Conservation (phyloP, 2,888 invertebrate species). For the Alsophila aescularia region DNA sequence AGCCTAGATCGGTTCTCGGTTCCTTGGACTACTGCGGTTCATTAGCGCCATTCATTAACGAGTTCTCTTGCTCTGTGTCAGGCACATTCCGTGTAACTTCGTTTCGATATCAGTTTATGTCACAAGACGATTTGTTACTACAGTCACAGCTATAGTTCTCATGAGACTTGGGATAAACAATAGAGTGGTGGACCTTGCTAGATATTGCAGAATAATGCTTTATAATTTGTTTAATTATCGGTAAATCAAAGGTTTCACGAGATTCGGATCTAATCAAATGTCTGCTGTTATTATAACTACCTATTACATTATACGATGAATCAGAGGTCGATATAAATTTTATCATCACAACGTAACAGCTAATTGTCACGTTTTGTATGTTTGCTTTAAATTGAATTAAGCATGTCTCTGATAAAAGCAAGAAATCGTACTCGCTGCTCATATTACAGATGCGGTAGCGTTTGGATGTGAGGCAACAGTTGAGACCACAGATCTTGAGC, state of each 20-base stretch:
- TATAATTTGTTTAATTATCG: background rate
- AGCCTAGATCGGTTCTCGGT: conserved; percentile 41
- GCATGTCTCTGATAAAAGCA: conserved; percentile 25
- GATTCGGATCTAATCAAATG: background rate
- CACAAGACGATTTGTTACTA: conserved; percentile 13
- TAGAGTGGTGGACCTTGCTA: conserved; percentile 21
- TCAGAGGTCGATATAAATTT: conserved; percentile 7
- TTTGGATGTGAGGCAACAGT: conserved; percentile 32
- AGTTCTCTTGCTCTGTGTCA: background rate
- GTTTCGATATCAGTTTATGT: conserved; percentile 25
- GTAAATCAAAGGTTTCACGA: background rate
- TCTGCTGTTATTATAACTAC: background rate
- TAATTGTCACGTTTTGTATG: conserved; percentile 33
- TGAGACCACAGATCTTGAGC: conserved; percentile 31
- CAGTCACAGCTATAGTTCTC: conserved; percentile 11
- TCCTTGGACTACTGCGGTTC: conserved; percentile 31
- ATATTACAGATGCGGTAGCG: conserved; percentile 24
- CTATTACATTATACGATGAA: background rate
- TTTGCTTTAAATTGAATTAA: conserved; percentile 20
- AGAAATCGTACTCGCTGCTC: conserved; percentile 26
- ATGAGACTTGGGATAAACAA: conserved; percentile 31
- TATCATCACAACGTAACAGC: background rate
- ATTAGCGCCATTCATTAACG: conserved; percentile 37
- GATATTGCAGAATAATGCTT: background rate
- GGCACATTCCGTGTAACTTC: background rate